Percentiles rank a stretch among this genome's conserved stretches.
Evolutionary conservation across 2,888 invertebrate species (phyloP).

Genomic region (Parnassius mnemosyne): DNA sequence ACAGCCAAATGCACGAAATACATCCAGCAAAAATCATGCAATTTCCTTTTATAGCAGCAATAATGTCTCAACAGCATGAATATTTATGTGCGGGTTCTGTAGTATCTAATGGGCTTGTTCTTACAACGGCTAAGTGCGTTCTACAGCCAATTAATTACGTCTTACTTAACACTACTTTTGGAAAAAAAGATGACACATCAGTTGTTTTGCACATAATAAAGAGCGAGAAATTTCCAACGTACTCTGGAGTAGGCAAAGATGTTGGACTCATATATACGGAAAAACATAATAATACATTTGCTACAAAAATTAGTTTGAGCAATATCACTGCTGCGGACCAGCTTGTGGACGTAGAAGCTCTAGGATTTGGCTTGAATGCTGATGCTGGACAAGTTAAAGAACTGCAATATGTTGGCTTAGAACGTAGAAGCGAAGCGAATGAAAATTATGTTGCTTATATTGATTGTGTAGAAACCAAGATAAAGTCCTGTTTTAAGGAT

Average conservation of each 20-base stretch:
- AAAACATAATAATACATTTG: conserved; percentile 56
- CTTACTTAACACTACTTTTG: conserved; percentile 59
- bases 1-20: conserved; percentile 63
- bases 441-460: conserved; percentile 49
- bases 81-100: conserved; percentile 64
- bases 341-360: conserved; percentile 52
- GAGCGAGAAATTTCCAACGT: conserved; percentile 63
- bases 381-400: conserved; percentile 52
- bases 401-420: conserved; percentile 63
- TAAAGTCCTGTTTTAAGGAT: conserved; percentile 66
- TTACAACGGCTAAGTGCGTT: conserved; percentile 62
- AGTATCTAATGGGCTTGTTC: conserved; percentile 59
- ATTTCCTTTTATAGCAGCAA: conserved; percentile 66
- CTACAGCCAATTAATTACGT: conserved; percentile 50
- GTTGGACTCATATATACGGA: conserved; percentile 64
- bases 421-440: conserved; percentile 39
- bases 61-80: conserved; percentile 65
- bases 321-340: conserved; percentile 49
- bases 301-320: conserved; percentile 57
- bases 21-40: conserved; percentile 46
- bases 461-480: conserved; percentile 68
- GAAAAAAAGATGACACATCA: conserved; percentile 49
- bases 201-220: conserved; percentile 54
- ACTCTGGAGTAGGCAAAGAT: conserved; percentile 48
- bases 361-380: conserved; percentile 67